Base-by-base conservation (phyloP, 1,140 invertebrate species). In the Nephila pilipes region DNA sequence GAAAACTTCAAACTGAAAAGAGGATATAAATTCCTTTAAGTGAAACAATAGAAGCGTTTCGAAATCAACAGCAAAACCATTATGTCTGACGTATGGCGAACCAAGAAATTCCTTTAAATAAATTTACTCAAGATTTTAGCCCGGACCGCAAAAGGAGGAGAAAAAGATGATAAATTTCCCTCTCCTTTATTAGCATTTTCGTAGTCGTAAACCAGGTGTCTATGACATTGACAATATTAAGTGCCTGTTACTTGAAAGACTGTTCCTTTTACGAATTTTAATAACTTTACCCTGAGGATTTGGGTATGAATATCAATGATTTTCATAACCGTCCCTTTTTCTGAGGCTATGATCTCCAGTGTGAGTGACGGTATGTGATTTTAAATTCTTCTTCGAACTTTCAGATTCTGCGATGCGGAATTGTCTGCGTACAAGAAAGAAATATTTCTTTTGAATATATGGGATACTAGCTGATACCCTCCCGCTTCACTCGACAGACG, bases 161-260 rank as follows among this genome's bases (percentile, higher is more conserved):
- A 75, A 75, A 32, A 75, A 18, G 18, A 32, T 58, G 25, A 12
- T 65, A 65, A 65, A n/a, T 65, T 65, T 60, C n/a, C 29, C 25
- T 18, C 14, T 18, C 29, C 29, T 75, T 36, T 75, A 75, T 75
- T 75, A 75, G 65, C 65, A 75, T 75, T 75, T 32, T 16, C 29
- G 25, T 20, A 75, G 65, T 75, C 65, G 65, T 75, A 75, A 75
- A 75, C 29, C 69, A 75, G 69, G 29, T 75, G 69, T 75, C 69
- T 75, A 18, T 75, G 69, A 75, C 69, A 75, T 32, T 75, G 69
- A 75, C 69, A 75, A 36, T 75, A 75, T 75, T 75, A 75, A 75
- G 69, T 36, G 69, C 32, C 69, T 75, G 69, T 20, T 32, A 18
- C 14, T 75, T 75, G 25, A 36, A 36, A 36, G 69, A 5, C 63